Percentiles rank a stretch among this genome's conserved stretches.
These are phyloP conservation scores for Myotis findleyi DNA, from an alignment of 2,797 vertebrate genomes.

Conservation along the genomic window DNA sequence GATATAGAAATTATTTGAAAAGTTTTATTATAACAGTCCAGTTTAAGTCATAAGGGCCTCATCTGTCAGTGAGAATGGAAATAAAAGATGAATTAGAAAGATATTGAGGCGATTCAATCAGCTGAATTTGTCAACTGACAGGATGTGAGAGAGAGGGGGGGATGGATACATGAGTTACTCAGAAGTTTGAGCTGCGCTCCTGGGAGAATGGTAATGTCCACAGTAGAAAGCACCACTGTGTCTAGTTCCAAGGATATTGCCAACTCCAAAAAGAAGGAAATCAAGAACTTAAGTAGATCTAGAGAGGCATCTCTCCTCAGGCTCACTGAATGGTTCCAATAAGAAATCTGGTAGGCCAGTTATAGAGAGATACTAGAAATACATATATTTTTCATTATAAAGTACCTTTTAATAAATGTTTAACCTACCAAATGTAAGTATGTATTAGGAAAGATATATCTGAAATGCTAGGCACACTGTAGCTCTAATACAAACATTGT, in stretches of 20 bases:
- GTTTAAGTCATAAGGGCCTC: background rate
- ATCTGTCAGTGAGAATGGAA: constrained; percentile 7
- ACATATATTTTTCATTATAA: background rate
- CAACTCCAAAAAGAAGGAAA: background rate
- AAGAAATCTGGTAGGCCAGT: background rate
- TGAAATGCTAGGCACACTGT: background rate
- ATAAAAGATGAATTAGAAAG: constrained; percentile 32
- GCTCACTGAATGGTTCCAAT: background rate
- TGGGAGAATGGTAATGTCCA: background rate
- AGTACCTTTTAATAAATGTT: background rate
- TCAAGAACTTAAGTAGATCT: background rate
- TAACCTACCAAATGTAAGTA: background rate
- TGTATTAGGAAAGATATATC: background rate
- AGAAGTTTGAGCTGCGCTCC: background rate
- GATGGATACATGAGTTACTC: background rate
- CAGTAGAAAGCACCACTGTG: background rate
- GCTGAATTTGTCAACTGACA: constrained; percentile 40
- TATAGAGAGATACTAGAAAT: background rate
- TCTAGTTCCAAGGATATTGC: too few relatives aligned
- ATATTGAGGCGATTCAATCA: background rate
- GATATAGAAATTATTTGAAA: background rate
- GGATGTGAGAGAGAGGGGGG: background rate
- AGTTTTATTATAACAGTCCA: background rate
- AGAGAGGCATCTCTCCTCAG: background rate
- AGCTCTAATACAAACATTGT: background rate